Percentiles rank a stretch among this genome's conserved stretches.
These are phyloP conservation scores for Sorex araneus DNA, from an alignment of 2,113 vertebrate species.

Conservation along the genomic window DNA sequence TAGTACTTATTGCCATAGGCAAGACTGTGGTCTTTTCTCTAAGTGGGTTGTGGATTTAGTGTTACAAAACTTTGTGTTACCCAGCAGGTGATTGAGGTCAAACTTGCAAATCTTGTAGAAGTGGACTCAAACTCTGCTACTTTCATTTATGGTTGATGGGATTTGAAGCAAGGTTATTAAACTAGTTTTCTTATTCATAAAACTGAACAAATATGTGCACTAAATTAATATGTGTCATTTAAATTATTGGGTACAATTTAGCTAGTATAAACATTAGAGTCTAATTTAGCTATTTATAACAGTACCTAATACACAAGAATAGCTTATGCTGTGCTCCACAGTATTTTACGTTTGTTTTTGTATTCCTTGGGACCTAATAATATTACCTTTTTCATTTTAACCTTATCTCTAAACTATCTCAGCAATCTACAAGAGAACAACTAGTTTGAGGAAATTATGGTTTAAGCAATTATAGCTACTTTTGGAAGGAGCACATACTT, in stretches of 20 bases:
- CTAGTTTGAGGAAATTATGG: not conserved
- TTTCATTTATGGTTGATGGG: not conserved
- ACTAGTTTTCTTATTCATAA: conserved; percentile 5
- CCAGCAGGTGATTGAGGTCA: not conserved
- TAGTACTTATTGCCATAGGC: not conserved
- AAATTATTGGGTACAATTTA: not conserved
- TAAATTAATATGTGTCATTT: not conserved
- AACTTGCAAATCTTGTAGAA: not conserved
- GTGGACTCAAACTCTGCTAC: not conserved
- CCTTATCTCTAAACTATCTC: not conserved
- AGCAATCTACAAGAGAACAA: not conserved
- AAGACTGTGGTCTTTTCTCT: not conserved
- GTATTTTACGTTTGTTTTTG: not conserved
- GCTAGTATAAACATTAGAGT: conserved; percentile 13
- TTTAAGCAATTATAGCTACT: conserved; percentile 22
- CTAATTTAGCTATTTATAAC: not conserved
- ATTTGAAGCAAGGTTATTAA: not conserved
- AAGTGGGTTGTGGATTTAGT: not conserved
- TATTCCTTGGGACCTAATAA: not conserved
- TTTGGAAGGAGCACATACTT: not conserved
- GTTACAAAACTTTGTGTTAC: not conserved
- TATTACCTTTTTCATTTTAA: not conserved
- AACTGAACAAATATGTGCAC: not conserved
- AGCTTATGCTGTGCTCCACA: not conserved
- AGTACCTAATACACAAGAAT: not conserved